These are phyloP conservation scores for Odocoileus virginianus DNA, from an alignment of 2,113 vertebrate genomes.

Conservation along the genomic window DNA sequence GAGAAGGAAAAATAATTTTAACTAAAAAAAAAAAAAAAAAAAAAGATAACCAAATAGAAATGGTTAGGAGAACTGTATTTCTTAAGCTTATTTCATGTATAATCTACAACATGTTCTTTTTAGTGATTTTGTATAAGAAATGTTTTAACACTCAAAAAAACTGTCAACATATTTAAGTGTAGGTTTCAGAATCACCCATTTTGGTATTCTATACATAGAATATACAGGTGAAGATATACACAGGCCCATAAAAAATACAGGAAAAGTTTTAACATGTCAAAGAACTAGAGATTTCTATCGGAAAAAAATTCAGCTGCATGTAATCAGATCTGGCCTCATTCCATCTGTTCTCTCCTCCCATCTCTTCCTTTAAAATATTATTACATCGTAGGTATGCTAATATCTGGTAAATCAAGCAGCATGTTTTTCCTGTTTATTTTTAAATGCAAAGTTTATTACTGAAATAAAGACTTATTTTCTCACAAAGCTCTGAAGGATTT, in stretches of 20 bases:
- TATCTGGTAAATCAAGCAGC: neutral
- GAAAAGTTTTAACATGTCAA: neutral
- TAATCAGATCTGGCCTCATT: neutral
- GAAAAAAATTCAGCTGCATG: neutral
- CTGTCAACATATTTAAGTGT: neutral
- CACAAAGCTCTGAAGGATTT: neutral
- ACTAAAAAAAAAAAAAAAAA: neutral
- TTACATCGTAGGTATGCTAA: neutral
- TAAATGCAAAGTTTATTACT: conserved; percentile 18
- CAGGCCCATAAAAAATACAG: neutral
- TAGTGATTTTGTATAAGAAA: neutral
- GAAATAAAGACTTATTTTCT: conserved; percentile 7
- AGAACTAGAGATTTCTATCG: neutral
- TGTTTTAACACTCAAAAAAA: neutral
- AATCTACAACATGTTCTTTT: neutral
- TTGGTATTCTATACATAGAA: neutral
- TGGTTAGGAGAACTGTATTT: neutral
- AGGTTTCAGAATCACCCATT: neutral
- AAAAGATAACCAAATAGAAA: neutral
- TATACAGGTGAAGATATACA: neutral
- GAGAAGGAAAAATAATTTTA: neutral
- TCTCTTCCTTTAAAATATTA: neutral
- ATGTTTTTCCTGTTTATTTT: neutral
- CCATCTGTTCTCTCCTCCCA: neutral
- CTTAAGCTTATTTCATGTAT: neutral